A percentile compares a stretch with the other conserved stretches of the same genome.
Evolutionary conservation across 64 coral and sea anemone genomes (phyloP).

Genomic region (Acropora yongei): DNA sequence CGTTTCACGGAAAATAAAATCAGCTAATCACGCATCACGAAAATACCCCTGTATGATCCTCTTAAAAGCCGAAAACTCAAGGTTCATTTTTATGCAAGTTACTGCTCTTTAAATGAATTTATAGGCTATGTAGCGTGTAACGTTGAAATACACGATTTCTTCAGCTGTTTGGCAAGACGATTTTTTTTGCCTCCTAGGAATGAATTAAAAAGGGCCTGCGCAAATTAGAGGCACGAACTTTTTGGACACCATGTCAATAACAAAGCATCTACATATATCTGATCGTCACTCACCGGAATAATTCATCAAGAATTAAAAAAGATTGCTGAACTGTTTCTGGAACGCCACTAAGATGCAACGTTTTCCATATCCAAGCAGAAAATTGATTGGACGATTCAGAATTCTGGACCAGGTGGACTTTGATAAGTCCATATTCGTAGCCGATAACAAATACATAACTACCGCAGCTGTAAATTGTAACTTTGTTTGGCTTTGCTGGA

Average conservation of each 20-base stretch:
- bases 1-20: no score
- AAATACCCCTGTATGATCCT: no score
- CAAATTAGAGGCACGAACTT: not conserved
- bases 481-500: not conserved
- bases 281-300: not conserved
- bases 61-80: no score
- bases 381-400: not conserved
- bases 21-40: no score
- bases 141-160: no score
- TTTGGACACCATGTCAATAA: not conserved
- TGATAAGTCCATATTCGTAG: constrained; percentile 29
- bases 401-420: not conserved
- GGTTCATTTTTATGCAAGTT: no score
- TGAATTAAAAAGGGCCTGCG: not conserved
- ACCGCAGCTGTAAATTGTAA: constrained; percentile 65
- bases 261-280: not conserved
- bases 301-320: constrained; percentile 3
- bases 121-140: no score
- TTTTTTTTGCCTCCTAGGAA: no score
- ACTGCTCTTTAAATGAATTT: no score
- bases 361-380: constrained; percentile 38
- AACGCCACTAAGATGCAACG: not conserved
- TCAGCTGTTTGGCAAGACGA: no score
- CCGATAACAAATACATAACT: constrained; percentile 61
- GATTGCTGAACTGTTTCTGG: not conserved